Percentiles rank a stretch among this genome's conserved stretches.
Evolutionary conservation across 2,888 invertebrate species (phyloP).

Genomic region (Sarcophaga variegata): DNA sequence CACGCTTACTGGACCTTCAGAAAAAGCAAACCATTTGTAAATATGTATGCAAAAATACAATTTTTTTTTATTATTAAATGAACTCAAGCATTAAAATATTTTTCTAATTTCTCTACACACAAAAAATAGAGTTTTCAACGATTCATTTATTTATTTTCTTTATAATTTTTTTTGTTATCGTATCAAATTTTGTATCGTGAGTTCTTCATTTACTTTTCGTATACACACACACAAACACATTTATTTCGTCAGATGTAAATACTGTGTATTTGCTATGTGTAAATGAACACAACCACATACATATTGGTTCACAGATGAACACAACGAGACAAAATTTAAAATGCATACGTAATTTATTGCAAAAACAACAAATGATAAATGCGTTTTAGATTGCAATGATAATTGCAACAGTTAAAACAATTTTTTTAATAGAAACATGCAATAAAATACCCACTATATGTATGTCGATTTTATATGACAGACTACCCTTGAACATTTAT

Average conservation of each 20-base stretch:
- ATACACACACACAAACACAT: background rate
- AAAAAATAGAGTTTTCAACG: no score
- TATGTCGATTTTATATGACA: no score
- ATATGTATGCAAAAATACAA: no score
- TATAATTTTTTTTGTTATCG: background rate
- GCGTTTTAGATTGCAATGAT: conserved; percentile 60
- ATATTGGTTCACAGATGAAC: background rate
- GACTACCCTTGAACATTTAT: no score
- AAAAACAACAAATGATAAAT: conserved; percentile 63
- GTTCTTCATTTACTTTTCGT: conserved; percentile 4
- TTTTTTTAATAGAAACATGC: conserved; percentile 46
- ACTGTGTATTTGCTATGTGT: conserved; percentile 10
- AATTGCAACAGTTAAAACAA: conserved; percentile 62
- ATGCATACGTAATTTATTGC: conserved; percentile 19
- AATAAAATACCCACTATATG: background rate
- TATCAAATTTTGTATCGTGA: background rate
- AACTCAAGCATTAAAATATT: background rate
- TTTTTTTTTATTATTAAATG: background rate
- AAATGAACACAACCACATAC: background rate
- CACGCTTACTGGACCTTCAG: background rate
- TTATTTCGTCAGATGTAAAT: conserved; percentile 33
- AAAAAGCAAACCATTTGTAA: background rate
- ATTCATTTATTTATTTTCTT: background rate
- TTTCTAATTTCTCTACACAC: background rate
- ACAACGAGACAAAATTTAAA: background rate